Base-by-base conservation (phyloP, 1,140 invertebrate species). In the Ruditapes philippinarum region DNA sequence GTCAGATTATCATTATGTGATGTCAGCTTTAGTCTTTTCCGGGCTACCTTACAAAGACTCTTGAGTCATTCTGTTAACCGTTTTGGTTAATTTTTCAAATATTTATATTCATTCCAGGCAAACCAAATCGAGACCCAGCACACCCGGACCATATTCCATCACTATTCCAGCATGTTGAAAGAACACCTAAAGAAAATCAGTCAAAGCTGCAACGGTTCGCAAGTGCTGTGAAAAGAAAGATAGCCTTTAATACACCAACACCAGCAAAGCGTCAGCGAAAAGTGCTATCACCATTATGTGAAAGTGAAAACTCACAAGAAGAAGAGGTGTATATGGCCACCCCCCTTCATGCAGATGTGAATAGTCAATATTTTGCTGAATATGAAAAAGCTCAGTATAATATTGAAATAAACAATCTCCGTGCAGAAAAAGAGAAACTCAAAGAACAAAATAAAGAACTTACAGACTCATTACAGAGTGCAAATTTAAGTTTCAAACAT, bases 221-320 rank as follows among this genome's bases (percentile, higher is more conserved):
- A 9, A 76, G 73, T 76, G 73, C 73, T 40, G 40, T 45, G 9
- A 76, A 76, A 40, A 36, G 73, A 5, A 76, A 76, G 9, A 76
- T 76, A 19, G 40, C 33, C 11, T 76, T 76, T 38, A 45, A 12
- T 12, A 76, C 33, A 3, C 73, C 73, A 11, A 25, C 22, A 5
- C 73, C 73, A 42, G 73, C 73, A 5, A 76, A 76, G 11, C 51
- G 51, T 54, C 51, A 54, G 22, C 51, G 51, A 19, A 54, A 54
- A 54, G 51, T 54, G 19, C 22, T 54, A n/a, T 54, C 51, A 5
- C 51, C 51, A 14, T 54, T 54, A 19, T 9, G 5, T 11, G 22
- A 54, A 4, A n/a, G 22, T 54, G 51, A 11, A 54, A n/a, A n/a
- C 49, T 49, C 25, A 76, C 54, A 42, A n/a, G 19, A 62, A 19